A percentile compares a stretch with the other conserved stretches of the same genome.
These are phyloP conservation scores for Tenthredo distinguenda DNA, from an alignment of 2,888 invertebrate species.

Conservation along the genomic window DNA sequence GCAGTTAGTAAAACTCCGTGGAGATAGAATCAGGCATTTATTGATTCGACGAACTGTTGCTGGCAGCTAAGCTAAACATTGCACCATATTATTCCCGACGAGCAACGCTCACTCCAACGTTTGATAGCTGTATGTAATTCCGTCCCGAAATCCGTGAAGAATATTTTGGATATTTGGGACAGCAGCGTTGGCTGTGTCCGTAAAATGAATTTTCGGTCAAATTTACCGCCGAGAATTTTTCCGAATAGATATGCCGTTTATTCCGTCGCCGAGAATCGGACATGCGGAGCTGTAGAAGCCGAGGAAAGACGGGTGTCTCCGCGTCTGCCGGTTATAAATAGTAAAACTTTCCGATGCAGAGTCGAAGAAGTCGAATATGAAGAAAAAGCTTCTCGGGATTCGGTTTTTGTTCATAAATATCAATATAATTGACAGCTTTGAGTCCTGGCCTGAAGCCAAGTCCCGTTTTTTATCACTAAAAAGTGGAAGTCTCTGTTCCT, in stretches of 20 bases:
- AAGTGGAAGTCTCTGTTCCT: neutral
- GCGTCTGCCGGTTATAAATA: neutral
- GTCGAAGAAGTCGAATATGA: neutral
- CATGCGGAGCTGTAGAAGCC: neutral
- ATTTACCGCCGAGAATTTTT: neutral
- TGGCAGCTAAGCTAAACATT: conserved; percentile 45
- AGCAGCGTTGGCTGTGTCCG: conserved; percentile 4
- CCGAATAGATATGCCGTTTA: neutral
- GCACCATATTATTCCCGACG: neutral
- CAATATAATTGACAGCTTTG: conserved; percentile 42
- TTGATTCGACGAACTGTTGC: conserved; percentile 11
- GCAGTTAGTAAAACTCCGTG: neutral
- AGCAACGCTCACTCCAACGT: neutral
- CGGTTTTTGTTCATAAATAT: conserved; percentile 26
- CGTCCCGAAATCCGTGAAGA: conserved; percentile 33
- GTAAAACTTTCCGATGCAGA: neutral
- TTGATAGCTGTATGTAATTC: conserved; percentile 3
- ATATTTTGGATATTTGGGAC: conserved; percentile 45
- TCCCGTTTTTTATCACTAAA: neutral
- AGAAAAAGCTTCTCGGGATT: neutral
- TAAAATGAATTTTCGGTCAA: neutral
- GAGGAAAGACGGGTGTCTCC: neutral
- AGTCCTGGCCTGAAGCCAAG: conserved; percentile 25
- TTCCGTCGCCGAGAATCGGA: neutral
- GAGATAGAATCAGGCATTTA: conserved; percentile 1